Percentiles rank a stretch among this genome's conserved stretches.
Conservation (phyloP, 2,797 vertebrate species). For the Liparis tanakae region DNA sequence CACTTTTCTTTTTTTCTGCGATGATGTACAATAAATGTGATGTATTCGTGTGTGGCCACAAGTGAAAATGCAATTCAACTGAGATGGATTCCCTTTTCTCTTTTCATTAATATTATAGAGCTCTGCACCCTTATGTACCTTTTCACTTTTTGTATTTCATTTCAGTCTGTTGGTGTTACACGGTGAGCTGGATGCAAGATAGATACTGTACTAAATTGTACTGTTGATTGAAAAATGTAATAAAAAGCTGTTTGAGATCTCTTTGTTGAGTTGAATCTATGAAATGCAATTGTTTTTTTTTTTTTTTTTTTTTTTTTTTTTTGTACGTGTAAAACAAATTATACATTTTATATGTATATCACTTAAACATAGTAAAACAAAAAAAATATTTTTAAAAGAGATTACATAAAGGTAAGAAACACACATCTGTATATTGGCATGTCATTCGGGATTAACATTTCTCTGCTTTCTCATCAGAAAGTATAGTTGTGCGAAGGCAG, state of each 20-base stretch:
- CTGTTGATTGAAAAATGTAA: conserved; percentile 99
- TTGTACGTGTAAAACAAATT: too few relatives aligned
- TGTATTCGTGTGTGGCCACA: conserved; percentile 97
- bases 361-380: too few relatives aligned
- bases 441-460: neutral
- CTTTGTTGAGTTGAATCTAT: conserved; percentile 48
- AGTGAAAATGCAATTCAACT: conserved; percentile 91
- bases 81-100: conserved; percentile 88
- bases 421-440: too few relatives aligned
- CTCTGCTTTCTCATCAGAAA: neutral
- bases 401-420: too few relatives aligned
- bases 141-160: conserved; percentile 99
- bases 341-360: too few relatives aligned
- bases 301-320: too few relatives aligned
- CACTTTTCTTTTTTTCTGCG: conserved; percentile 86
- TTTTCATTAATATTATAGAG: conserved; percentile 93
- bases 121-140: conserved; percentile 93
- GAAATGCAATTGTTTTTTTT: neutral
- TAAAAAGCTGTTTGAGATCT: conserved; percentile 99
- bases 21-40: conserved; percentile 97
- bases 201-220: conserved; percentile 99
- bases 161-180: conserved; percentile 99
- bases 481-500: too few relatives aligned
- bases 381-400: too few relatives aligned
- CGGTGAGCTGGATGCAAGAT: conserved; percentile 99